A percentile compares a stretch with the other conserved stretches of the same genome.
phyloP scores from a whole-genome alignment of 2,888 invertebrate genomes.

The Thereva nobilitata region DNA sequence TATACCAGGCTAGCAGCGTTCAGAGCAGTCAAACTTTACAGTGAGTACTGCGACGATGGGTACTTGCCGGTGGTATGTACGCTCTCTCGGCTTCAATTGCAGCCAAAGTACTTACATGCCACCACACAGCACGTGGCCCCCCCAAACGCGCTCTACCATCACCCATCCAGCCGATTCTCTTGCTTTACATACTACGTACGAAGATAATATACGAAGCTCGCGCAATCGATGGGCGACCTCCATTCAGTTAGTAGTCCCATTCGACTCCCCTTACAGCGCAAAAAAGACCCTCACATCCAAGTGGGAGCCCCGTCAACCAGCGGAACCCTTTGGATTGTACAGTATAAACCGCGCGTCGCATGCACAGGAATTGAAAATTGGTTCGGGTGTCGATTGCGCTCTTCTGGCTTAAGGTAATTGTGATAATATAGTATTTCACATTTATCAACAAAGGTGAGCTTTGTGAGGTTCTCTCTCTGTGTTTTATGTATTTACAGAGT shows the following conservation, averaged over 20 bases:
- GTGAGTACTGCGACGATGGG: slow-evolving; percentile 48
- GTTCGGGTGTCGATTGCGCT: too few relatives aligned
- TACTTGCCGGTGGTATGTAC: slow-evolving; percentile 20
- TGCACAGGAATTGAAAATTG: too few relatives aligned
- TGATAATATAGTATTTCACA: too few relatives aligned
- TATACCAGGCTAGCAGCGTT: slow-evolving; percentile 55
- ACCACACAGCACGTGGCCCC: not conserved
- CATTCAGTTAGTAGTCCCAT: too few relatives aligned
- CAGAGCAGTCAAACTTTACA: slow-evolving; percentile 52
- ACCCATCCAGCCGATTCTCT: not conserved
- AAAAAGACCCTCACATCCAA: not conserved
- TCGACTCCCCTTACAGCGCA: too few relatives aligned
- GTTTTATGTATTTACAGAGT: too few relatives aligned
- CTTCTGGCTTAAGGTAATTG: too few relatives aligned
- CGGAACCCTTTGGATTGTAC: too few relatives aligned
- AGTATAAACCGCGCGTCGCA: too few relatives aligned
- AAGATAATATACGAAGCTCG: not conserved
- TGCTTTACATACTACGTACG: slow-evolving; percentile 4
- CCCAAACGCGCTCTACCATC: not conserved
- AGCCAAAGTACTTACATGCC: slow-evolving; percentile 20
- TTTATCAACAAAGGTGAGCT: too few relatives aligned
- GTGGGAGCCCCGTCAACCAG: not conserved
- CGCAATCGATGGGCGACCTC: not conserved
- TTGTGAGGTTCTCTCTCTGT: too few relatives aligned
- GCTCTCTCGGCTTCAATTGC: slow-evolving; percentile 14